Conservation (phyloP, 2,888 invertebrate genomes). For the Drosophila pegasa region DNA sequence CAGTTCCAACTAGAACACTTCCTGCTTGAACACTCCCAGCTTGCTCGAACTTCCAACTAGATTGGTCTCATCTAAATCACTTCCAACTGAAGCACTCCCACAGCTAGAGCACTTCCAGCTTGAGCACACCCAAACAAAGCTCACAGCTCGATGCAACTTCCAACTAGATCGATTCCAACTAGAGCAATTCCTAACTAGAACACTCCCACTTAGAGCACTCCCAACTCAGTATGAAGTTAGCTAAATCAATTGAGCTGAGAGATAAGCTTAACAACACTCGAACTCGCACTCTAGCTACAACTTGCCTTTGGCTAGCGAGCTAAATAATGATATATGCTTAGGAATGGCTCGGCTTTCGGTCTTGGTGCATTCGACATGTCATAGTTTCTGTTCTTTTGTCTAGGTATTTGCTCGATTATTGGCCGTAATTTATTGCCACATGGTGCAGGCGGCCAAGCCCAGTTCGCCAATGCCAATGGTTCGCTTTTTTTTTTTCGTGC, state of each 20-base stretch:
- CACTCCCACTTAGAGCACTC: background rate
- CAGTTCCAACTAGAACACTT: too few species aligned
- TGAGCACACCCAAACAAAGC: too few species aligned
- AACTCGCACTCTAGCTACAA: background rate
- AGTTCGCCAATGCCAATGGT: slow-evolving; percentile 36
- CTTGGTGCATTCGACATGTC: slow-evolving; percentile 12
- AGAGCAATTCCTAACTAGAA: background rate
- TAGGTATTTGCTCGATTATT: slow-evolving; percentile 51
- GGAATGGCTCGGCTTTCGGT: background rate
- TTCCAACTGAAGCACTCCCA: too few species aligned
- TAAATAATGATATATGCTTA: background rate
- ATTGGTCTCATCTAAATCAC: too few species aligned
- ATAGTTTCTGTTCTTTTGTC: slow-evolving; percentile 26
- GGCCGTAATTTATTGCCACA: slow-evolving; percentile 63
- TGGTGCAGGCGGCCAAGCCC: slow-evolving; percentile 60
- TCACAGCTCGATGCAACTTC: too few species aligned
- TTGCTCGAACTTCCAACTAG: too few species aligned
- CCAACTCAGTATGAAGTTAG: background rate
- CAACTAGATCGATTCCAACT: background rate
- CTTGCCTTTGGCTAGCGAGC: background rate
- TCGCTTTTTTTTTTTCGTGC: background rate
- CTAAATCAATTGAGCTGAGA: background rate
- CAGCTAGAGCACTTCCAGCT: too few species aligned
- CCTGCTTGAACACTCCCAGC: too few species aligned
- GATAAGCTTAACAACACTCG: background rate